phyloP scores from a whole-genome alignment of 2,797 vertebrate genomes.

The Oreonectes daqikongensis region DNA sequence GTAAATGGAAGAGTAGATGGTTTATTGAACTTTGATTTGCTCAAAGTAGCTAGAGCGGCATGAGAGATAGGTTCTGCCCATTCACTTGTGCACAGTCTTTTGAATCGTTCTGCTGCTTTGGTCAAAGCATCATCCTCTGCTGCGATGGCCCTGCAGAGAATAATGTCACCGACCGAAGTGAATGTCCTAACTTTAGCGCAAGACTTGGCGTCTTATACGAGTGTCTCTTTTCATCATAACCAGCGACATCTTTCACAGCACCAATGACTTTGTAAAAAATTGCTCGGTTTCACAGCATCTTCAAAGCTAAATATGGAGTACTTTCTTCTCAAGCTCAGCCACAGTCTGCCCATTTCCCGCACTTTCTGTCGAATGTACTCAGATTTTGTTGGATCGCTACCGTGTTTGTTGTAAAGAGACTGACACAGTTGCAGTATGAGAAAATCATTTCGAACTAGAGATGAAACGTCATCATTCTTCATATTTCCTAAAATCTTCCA shows the following conservation, averaged over 20 bases:
- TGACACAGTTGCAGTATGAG: too few species aligned
- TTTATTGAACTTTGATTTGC: conserved; percentile 4
- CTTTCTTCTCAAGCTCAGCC: conserved; percentile 46
- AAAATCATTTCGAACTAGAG: too few species aligned
- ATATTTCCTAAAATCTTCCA: too few species aligned
- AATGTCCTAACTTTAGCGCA: conserved; percentile 2
- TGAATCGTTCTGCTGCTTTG: conserved; percentile 18
- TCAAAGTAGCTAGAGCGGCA: neutral
- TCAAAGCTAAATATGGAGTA: too few species aligned
- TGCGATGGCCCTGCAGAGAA: conserved; percentile 16
- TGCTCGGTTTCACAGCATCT: conserved; percentile 33
- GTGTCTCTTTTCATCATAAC: neutral
- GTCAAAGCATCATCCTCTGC: neutral
- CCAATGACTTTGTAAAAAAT: conserved; percentile 10
- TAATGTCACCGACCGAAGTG: neutral
- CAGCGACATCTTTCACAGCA: conserved; percentile 9
- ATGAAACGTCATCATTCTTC: too few species aligned
- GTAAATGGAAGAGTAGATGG: conserved; percentile 2
- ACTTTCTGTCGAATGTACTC: too few species aligned
- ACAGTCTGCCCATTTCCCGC: too few species aligned
- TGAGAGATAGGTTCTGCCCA: neutral
- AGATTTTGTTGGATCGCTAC: too few species aligned
- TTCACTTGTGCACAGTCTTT: neutral
- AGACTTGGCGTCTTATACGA: too few species aligned
- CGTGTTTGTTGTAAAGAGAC: too few species aligned